Base-by-base conservation (phyloP, 2,113 vertebrate species). In the Jaculus jaculus region DNA sequence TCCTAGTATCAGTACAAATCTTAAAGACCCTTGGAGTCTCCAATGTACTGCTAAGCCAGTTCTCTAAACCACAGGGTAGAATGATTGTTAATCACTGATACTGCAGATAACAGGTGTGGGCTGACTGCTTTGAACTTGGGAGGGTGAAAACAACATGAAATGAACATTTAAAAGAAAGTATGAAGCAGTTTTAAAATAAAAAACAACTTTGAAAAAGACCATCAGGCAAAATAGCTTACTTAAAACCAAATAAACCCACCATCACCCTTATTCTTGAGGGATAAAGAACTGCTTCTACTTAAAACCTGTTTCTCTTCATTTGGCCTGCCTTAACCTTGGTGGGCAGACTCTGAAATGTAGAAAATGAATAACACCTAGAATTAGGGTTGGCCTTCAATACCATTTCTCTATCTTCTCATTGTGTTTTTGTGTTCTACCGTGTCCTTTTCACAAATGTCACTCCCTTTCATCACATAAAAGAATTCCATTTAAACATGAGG, bases 161-260 rank as follows among this genome's bases (percentile, higher is more conserved):
- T 24, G 87, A 66, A 81, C 39, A n/a, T 79, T 73, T 73, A 34
- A 30, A 74, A 37, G 72, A 79, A 89, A 42, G 10, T 20, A 85
- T 73, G 15, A 94, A 90, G 61, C 77, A 96, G 42, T 82, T 16
- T 74, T 93, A 34, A 91, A 92, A 90, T 30, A 12, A 11, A 73
- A 5, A 78, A 23, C n/a, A 26, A 78, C 96, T 85, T 63, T 23
- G 58, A 81, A 63, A 39, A 66, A 54, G 18, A n/a, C 20, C 72
- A 60, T 47, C 32, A 58, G 84, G 69, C 24, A 77, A 73, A 96
- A 75, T 26, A 60, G 20, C 86, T 84, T 85, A 84, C 47, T 21
- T 68, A 51, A 87, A 84, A 47, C 30, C 18, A n/a, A 84, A 90
- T 34, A 90, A 78, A 74, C 1, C 2, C 42, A 58, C 69, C 81